Evolutionary conservation across 2,113 vertebrate genomes (phyloP).

Genomic region (Myanophis thanlyinensis): DNA sequence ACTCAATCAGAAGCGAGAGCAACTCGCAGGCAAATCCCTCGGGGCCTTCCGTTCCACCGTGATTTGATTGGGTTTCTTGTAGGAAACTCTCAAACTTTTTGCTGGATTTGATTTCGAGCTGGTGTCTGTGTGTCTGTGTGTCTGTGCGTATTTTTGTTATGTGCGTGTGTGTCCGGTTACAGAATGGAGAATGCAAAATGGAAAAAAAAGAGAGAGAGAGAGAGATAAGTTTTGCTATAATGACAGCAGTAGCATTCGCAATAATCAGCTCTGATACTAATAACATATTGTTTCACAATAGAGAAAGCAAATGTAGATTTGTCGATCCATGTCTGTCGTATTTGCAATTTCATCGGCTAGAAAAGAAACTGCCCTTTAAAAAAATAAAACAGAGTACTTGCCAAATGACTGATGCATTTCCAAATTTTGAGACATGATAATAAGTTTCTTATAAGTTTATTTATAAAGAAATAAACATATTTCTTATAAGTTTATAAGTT

Average conservation of each 20-base stretch:
- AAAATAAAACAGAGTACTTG: no score
- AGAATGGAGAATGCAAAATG: conserved; percentile 13
- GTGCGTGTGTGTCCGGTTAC: neutral
- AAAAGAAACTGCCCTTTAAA: no score
- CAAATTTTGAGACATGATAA: no score
- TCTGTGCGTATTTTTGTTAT: neutral
- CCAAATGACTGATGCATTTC: no score
- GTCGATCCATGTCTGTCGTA: neutral
- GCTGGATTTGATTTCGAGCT: conserved; percentile 40
- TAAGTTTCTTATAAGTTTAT: no score
- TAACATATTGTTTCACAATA: neutral
- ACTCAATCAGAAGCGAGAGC: conserved; percentile 35
- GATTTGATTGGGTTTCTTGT: conserved; percentile 38
- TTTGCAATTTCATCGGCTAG: no score
- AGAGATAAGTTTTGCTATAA: neutral
- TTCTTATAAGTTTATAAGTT: no score
- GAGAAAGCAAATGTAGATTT: neutral
- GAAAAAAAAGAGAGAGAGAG: accelerated
- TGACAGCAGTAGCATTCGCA: neutral
- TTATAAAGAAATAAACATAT: no score
- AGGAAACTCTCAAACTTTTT: conserved; percentile 35
- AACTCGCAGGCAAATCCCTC: conserved; percentile 22
- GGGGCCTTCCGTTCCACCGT: conserved; percentile 15
- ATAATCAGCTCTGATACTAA: neutral
- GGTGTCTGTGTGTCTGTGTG: neutral